Percentiles rank a stretch among this genome's conserved stretches.
These are phyloP conservation scores for Anniella stebbinsi DNA, from an alignment of 2,797 vertebrate species.

Conservation along the genomic window DNA sequence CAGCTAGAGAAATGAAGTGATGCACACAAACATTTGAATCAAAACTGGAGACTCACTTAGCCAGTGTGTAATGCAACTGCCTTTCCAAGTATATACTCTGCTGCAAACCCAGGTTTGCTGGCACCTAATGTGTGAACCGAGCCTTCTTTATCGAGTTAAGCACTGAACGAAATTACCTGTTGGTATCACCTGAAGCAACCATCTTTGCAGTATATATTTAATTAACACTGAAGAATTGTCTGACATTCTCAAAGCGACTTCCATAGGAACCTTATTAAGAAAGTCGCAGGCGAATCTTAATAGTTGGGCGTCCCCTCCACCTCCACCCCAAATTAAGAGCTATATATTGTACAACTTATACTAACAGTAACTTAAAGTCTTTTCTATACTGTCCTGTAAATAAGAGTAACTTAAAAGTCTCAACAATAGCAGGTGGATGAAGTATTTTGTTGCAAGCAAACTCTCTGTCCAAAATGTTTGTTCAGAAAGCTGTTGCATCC, in stretches of 20 bases:
- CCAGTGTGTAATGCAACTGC: neutral
- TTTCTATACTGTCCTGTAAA: slow-evolving; percentile 69
- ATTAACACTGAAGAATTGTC: slow-evolving; percentile 60
- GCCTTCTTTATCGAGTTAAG: slow-evolving; percentile 25
- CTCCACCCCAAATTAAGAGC: slow-evolving; percentile 47
- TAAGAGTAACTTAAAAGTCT: slow-evolving; percentile 65
- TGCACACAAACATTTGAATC: neutral
- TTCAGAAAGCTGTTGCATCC: neutral
- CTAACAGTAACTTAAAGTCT: slow-evolving; percentile 56
- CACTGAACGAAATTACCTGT: slow-evolving; percentile 35
- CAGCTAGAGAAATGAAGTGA: neutral
- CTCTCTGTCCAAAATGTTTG: neutral
- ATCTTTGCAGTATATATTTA: slow-evolving; percentile 56
- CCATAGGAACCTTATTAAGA: slow-evolving; percentile 45
- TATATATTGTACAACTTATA: slow-evolving; percentile 59
- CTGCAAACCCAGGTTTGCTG: neutral
- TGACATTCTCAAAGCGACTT: slow-evolving; percentile 55
- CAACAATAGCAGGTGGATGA: slow-evolving; percentile 25
- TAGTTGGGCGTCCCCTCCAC: slow-evolving; percentile 38
- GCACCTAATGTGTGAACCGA: slow-evolving; percentile 37
- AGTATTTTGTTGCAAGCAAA: neutral
- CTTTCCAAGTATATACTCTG: neutral
- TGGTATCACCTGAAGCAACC: slow-evolving; percentile 42
- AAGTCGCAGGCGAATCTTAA: neutral
- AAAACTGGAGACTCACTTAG: neutral